phyloP scores from a whole-genome alignment of 2,113 vertebrate species.

The Anguilla japonica region DNA sequence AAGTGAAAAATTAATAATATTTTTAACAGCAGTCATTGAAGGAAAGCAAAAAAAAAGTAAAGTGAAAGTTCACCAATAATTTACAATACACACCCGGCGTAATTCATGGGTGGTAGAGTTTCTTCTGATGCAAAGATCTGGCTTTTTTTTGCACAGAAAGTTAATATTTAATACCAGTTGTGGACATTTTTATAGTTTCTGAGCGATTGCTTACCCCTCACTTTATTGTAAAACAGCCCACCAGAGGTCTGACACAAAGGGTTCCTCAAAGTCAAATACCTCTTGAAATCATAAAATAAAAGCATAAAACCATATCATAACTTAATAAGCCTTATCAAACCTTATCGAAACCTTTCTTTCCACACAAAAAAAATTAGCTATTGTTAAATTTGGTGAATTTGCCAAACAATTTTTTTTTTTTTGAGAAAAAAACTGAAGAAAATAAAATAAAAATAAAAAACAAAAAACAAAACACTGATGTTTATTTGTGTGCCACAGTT shows the following conservation, averaged over 20 bases:
- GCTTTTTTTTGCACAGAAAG: conserved; percentile 55
- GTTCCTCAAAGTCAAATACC: not conserved
- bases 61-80: conserved; percentile 55
- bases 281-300: not conserved
- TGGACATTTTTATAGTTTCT: conserved; percentile 39
- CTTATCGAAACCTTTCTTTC: too few relatives aligned
- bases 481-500: too few relatives aligned
- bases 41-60: conserved; percentile 25
- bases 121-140: conserved; percentile 57
- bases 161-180: conserved; percentile 52
- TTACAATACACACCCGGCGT: conserved; percentile 52
- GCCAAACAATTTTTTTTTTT: too few relatives aligned
- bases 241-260: not conserved
- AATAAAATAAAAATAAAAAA: too few relatives aligned
- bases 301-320: not conserved
- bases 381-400: too few relatives aligned
- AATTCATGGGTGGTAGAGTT: conserved; percentile 44
- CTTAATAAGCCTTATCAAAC: too few relatives aligned
- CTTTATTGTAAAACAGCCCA: not conserved
- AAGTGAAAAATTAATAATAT: conserved; percentile 28
- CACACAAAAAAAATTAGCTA: too few relatives aligned
- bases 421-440: too few relatives aligned
- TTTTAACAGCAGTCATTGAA: conserved; percentile 21
- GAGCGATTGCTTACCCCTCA: conserved; percentile 30
- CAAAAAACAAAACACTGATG: too few relatives aligned